Conservation (phyloP, 2,797 vertebrate genomes). For the Bradypus variegatus region DNA sequence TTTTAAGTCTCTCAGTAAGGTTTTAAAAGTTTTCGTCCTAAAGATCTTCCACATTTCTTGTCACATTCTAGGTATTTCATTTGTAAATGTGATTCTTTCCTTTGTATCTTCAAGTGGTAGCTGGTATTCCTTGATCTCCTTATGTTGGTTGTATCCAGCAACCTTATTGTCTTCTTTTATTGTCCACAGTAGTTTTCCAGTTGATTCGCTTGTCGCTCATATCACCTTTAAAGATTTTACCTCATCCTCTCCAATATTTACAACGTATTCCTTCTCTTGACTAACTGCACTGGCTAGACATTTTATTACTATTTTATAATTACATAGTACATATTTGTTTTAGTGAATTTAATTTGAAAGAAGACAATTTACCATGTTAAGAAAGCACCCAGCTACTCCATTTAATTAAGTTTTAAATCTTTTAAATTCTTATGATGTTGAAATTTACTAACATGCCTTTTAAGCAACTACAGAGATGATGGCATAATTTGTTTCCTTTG, state of each 20-base stretch:
- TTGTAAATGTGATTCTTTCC: neutral
- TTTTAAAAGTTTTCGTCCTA: neutral
- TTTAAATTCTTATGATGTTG: neutral
- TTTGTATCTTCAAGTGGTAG: neutral
- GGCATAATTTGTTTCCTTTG: neutral
- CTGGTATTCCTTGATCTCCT: neutral
- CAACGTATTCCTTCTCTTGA: neutral
- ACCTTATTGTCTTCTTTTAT: neutral
- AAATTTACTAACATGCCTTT: constrained; percentile 30
- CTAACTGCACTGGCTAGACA: neutral
- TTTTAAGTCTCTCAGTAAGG: neutral
- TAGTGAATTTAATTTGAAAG: constrained; percentile 41
- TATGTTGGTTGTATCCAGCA: neutral
- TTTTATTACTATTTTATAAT: neutral
- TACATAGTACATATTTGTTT: neutral
- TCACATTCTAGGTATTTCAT: neutral
- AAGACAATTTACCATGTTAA: neutral
- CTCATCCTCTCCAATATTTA: neutral
- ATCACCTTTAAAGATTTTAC: neutral
- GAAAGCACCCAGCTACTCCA: neutral
- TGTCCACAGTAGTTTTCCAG: neutral
- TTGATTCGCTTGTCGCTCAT: neutral
- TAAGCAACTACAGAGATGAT: neutral
- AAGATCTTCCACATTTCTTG: neutral
- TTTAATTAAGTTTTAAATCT: constrained; percentile 6